Conservation (phyloP, 2,113 vertebrate species). For the Cyprinodon tularosa region DNA sequence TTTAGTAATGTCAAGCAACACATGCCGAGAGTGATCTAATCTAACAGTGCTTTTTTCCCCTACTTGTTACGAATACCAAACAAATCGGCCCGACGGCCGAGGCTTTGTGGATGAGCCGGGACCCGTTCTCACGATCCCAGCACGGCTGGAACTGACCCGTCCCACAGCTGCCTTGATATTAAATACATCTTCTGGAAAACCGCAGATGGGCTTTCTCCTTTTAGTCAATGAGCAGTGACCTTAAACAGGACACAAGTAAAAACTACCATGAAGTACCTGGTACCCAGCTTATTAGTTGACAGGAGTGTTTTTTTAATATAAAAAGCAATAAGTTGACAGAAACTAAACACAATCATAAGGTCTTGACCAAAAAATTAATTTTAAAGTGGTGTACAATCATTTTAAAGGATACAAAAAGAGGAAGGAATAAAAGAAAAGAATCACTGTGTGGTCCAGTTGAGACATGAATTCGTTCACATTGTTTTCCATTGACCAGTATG, state of each 20-base stretch:
- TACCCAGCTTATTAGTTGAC: slow-evolving; percentile 90
- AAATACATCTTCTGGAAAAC: slow-evolving; percentile 77
- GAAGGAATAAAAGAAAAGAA: slow-evolving; percentile 59
- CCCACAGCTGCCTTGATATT: slow-evolving; percentile 88
- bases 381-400: slow-evolving; percentile 85
- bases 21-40: slow-evolving; percentile 95
- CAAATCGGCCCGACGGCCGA: slow-evolving; percentile 85
- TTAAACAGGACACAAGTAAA: slow-evolving; percentile 65
- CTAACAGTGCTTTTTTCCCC: slow-evolving; percentile 85
- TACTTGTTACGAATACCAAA: slow-evolving; percentile 80
- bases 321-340: slow-evolving; percentile 86
- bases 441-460: slow-evolving; percentile 82
- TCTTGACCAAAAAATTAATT: slow-evolving; percentile 75
- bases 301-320: slow-evolving; percentile 89
- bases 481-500: slow-evolving; percentile 52
- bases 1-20: slow-evolving; percentile 96
- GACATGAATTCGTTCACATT: slow-evolving; percentile 82
- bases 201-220: slow-evolving; percentile 70
- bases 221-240: slow-evolving; percentile 74
- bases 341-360: slow-evolving; percentile 82
- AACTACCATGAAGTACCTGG: slow-evolving; percentile 87
- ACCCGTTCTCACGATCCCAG: slow-evolving; percentile 83
- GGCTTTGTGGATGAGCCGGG: slow-evolving; percentile 80
- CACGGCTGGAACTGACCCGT: slow-evolving; percentile 81
- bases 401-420: slow-evolving; percentile 65